These are phyloP conservation scores for Chelon labrosus DNA, from an alignment of 2,797 vertebrate species.

Conservation along the genomic window DNA sequence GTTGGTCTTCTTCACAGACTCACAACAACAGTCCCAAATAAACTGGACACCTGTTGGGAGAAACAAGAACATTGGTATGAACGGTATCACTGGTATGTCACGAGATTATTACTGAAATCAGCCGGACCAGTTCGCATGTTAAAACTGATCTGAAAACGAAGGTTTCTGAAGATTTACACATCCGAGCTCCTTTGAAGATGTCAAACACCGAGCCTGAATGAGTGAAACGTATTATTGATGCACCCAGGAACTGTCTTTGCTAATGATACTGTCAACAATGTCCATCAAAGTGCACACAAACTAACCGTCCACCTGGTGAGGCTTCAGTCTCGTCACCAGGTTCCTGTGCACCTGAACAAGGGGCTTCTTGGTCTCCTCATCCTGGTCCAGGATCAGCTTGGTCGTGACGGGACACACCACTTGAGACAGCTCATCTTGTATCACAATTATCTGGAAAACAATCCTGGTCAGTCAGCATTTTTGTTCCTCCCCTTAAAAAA, in stretches of 20 bases:
- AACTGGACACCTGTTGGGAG: constrained; percentile 92
- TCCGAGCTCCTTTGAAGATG: background rate
- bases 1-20: constrained; percentile 94
- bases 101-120: too few relatives aligned
- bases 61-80: background rate
- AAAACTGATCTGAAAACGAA: too few relatives aligned
- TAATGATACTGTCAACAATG: background rate
- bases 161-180: background rate
- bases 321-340: constrained; percentile 94
- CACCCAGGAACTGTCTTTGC: background rate
- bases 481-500: background rate
- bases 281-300: constrained; percentile 13
- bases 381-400: constrained; percentile 95
- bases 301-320: constrained; percentile 97
- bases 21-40: constrained; percentile 98
- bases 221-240: background rate
- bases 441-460: constrained; percentile 86
- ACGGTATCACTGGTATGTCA: background rate
- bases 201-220: background rate
- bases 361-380: constrained; percentile 91
- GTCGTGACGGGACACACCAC: constrained; percentile 89
- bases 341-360: constrained; percentile 93
- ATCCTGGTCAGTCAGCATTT: background rate
- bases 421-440: constrained; percentile 87
- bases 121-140: too few relatives aligned